These are phyloP conservation scores for Rhagonycha fulva DNA, from an alignment of 2,888 invertebrate genomes.

Conservation along the genomic window DNA sequence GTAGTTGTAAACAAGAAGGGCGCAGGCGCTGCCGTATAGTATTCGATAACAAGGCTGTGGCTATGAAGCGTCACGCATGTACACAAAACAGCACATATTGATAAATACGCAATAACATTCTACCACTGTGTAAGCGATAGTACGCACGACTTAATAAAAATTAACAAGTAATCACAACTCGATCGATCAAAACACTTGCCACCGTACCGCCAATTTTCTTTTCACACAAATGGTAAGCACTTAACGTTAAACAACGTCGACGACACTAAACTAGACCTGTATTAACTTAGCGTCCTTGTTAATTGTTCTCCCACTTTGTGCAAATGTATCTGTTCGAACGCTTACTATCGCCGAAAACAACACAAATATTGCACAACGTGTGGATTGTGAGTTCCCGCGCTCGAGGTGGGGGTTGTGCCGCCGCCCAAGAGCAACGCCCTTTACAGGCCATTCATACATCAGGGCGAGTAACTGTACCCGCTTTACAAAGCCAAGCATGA, in stretches of 20 bases:
- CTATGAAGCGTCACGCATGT: constrained; percentile 37
- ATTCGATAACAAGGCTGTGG: constrained; percentile 50
- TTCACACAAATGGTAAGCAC: constrained; percentile 2
- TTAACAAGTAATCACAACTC: not conserved
- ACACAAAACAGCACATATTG: constrained; percentile 28
- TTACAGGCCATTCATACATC: constrained; percentile 50
- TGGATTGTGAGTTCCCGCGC: constrained; percentile 22
- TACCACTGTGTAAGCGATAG: constrained; percentile 11
- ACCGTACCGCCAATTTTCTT: not conserved
- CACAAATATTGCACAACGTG: constrained; percentile 39
- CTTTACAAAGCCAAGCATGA: constrained; percentile 32
- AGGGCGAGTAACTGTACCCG: constrained; percentile 35
- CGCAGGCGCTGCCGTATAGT: constrained; percentile 55
- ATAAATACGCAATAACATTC: constrained; percentile 28
- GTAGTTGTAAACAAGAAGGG: constrained; percentile 58
- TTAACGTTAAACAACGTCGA: not conserved
- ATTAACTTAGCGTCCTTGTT: constrained; percentile 26
- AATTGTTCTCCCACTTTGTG: constrained; percentile 23
- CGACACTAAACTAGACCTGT: not conserved
- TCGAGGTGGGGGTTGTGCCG: constrained; percentile 31
- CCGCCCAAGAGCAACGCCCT: constrained; percentile 45
- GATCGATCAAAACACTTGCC: not conserved
- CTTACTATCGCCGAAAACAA: constrained; percentile 36
- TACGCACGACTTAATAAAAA: constrained; percentile 12
- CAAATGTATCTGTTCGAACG: constrained; percentile 28